A percentile compares a stretch with the other conserved stretches of the same genome.
phyloP scores from a whole-genome alignment of 2,113 vertebrate genomes.

The Delphinus delphis region DNA sequence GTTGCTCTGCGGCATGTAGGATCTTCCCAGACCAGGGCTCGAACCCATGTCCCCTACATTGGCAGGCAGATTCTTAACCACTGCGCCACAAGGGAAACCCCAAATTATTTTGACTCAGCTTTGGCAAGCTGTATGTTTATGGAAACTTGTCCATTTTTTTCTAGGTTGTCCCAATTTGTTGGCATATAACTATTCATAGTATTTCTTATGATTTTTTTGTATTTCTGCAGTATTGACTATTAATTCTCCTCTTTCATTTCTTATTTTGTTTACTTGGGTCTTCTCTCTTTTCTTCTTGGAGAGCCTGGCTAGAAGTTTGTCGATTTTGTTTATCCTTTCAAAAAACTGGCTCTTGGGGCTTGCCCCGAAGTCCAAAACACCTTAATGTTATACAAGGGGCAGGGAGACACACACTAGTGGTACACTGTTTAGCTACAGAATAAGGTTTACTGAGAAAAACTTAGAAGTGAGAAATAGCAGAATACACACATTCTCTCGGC shows the following conservation, averaged over 20 bases:
- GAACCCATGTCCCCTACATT: too few relatives aligned
- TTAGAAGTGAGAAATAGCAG: neutral
- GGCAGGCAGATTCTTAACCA: too few relatives aligned
- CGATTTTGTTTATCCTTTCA: neutral
- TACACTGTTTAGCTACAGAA: neutral
- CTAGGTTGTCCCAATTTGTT: neutral
- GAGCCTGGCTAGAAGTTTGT: neutral
- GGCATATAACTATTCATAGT: neutral
- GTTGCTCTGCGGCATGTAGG: too few relatives aligned
- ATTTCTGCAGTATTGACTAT: neutral
- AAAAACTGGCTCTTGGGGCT: neutral
- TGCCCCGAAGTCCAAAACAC: neutral
- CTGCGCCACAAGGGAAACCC: too few relatives aligned
- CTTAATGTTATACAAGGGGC: neutral
- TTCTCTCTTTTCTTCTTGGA: neutral
- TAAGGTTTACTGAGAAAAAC: neutral
- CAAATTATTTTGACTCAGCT: neutral
- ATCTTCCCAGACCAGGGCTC: too few relatives aligned
- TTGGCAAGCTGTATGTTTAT: neutral
- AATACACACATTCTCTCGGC: neutral
- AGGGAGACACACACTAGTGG: neutral
- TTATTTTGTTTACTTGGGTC: neutral
- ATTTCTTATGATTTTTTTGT: neutral
- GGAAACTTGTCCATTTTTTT: neutral
- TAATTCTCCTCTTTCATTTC: neutral